Evolutionary conservation across 2,113 vertebrate species (phyloP).

Genomic region (Ictalurus furcatus): DNA sequence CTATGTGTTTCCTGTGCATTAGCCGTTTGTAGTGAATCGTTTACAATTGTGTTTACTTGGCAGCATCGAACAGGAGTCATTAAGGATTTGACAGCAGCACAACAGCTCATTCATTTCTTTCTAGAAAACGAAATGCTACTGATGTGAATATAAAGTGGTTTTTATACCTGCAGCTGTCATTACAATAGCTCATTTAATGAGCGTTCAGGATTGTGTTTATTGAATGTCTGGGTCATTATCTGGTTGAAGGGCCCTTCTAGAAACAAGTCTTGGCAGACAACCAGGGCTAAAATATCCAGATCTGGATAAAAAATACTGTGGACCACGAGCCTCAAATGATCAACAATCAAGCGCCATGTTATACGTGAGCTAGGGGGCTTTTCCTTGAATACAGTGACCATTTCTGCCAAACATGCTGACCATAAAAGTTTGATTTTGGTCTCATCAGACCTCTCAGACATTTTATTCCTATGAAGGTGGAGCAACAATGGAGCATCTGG

Average conservation of each 20-base stretch:
- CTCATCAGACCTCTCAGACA: neutral
- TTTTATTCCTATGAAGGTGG: neutral
- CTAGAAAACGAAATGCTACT: neutral
- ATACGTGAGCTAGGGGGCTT: neutral
- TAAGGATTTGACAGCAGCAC: neutral
- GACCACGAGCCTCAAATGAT: neutral
- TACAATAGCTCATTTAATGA: neutral
- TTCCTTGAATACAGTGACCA: too few relatives aligned
- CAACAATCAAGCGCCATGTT: neutral
- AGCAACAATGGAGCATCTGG: neutral
- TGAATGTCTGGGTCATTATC: neutral
- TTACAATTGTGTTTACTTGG: neutral
- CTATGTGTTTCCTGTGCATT: neutral
- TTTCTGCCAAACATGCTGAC: neutral
- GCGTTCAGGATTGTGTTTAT: neutral
- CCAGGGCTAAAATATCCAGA: neutral
- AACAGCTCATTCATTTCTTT: neutral
- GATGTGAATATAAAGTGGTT: slow-evolving; percentile 4
- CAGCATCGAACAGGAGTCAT: neutral
- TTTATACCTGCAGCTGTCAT: neutral
- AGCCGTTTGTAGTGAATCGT: neutral
- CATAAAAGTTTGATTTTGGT: neutral
- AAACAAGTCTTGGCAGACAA: neutral
- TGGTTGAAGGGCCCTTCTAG: neutral
- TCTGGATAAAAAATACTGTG: neutral